Evolutionary conservation across 2,888 invertebrate species (phyloP), one percentile per base, ranked within the genome.

Genomic region (Aradus depressus): DNA sequence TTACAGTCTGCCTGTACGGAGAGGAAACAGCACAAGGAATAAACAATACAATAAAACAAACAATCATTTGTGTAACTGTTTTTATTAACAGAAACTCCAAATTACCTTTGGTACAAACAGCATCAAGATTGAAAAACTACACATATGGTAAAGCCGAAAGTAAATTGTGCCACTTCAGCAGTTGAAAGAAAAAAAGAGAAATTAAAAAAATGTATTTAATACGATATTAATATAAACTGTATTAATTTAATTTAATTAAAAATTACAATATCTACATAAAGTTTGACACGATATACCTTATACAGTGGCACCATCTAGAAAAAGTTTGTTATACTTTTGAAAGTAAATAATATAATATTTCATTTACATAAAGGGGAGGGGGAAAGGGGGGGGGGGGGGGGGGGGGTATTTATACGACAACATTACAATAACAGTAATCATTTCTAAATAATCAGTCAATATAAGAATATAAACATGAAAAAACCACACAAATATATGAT

Each of bases 41-140:
- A 18, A 50, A 35, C 19, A 37, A 5, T n/a, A 51, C 37, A 25
- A 22, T 26, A 32, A 39, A 38, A 38, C 10, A 50, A 57, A 44
- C 31, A 25, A 48, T 47, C 51, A 55, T 55, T 55, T 54, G 53
- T 50, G 53, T 53, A 57, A 50, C 51, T 58, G 55, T 58, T 55
- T 58, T 44, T n/a, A n/a, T n/a, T 58, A 58, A 58, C 58, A 58
- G 53, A 58, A 58, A 55, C 52, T 54, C 56, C 51, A 22, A 38
- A 54, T 52, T 55, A 58, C 63, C 69, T 69, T 69, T 69, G 69
- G 69, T 69, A 69, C 68, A 69, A 69, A 69, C 58, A 59, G 59
- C 59, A 54, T 58, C 23, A 47, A 37, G 47, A 47, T 35, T 23
- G 47, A 47, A 47, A 47, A 47, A 47, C 47, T 47, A 47, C 47